Conservation (phyloP, 2,113 vertebrate species). For the Tychaedon coryphoeus region DNA sequence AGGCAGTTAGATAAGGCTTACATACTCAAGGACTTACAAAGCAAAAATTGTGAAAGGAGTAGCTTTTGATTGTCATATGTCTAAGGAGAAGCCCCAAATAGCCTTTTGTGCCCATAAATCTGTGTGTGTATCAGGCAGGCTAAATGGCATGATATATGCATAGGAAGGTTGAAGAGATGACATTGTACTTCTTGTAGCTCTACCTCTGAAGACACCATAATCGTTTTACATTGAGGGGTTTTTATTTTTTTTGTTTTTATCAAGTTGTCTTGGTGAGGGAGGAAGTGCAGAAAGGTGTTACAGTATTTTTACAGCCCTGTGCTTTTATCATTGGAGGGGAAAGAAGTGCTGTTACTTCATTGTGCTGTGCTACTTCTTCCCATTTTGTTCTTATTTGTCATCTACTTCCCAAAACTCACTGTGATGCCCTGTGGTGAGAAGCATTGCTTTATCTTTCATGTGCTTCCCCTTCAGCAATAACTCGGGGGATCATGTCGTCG, state of each 20-base stretch:
- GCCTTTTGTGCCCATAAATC: background rate
- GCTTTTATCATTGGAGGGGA: background rate
- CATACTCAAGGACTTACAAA: background rate
- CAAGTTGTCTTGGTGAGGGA: background rate
- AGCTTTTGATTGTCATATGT: background rate
- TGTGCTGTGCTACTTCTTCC: background rate
- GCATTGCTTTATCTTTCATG: background rate
- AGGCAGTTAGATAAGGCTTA: background rate
- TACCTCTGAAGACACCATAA: background rate
- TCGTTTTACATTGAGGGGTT: background rate
- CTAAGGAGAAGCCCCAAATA: background rate
- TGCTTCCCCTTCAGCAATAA: constrained; percentile 55
- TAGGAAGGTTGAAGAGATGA: background rate
- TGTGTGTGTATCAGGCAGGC: background rate
- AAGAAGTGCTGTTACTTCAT: background rate
- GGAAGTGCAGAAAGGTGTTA: background rate
- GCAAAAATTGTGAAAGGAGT: background rate
- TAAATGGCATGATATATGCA: background rate
- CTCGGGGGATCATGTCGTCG: background rate
- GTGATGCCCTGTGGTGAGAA: background rate
- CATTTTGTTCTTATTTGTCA: background rate
- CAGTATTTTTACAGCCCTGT: background rate
- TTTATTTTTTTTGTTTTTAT: background rate
- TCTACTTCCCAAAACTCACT: background rate
- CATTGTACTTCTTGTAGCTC: background rate